Percentiles rank a stretch among this genome's conserved stretches.
These are phyloP conservation scores for Pseudorectes ferrugineus DNA, from an alignment of 2,113 vertebrate genomes.

Conservation along the genomic window DNA sequence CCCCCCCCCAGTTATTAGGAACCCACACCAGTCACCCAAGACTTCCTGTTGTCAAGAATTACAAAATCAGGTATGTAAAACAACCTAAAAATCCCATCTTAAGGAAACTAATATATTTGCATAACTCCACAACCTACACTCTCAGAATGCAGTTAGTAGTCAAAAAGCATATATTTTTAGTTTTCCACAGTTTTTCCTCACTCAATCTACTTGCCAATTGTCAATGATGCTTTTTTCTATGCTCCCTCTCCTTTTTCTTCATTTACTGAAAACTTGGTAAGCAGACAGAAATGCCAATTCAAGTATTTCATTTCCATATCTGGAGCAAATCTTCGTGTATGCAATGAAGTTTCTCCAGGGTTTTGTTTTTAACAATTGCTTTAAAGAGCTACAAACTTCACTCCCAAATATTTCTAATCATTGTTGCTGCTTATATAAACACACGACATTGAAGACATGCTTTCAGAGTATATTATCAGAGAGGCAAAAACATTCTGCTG, in stretches of 20 bases:
- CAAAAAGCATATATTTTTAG: background rate
- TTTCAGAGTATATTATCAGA: background rate
- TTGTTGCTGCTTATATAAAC: background rate
- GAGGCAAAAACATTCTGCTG: background rate
- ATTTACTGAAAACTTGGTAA: background rate
- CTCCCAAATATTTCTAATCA: background rate
- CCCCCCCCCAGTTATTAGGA: fast-evolving
- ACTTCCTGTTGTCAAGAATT: background rate
- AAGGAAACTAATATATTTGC: background rate
- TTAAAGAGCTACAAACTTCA: background rate
- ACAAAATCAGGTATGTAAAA: background rate
- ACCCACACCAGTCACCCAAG: no score
- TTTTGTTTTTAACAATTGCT: background rate
- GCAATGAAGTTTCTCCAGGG: background rate
- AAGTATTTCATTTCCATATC: background rate
- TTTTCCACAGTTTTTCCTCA: background rate
- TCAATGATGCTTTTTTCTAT: background rate
- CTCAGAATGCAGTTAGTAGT: background rate
- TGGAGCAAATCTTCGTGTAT: background rate
- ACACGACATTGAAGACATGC: background rate
- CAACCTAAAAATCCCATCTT: background rate
- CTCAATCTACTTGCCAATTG: background rate
- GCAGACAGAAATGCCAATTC: background rate
- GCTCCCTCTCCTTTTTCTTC: background rate
- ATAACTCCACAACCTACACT: background rate